Evolutionary conservation across 2,888 invertebrate genomes (phyloP).

Genomic region (Imbricaverruca yamaguchii): DNA sequence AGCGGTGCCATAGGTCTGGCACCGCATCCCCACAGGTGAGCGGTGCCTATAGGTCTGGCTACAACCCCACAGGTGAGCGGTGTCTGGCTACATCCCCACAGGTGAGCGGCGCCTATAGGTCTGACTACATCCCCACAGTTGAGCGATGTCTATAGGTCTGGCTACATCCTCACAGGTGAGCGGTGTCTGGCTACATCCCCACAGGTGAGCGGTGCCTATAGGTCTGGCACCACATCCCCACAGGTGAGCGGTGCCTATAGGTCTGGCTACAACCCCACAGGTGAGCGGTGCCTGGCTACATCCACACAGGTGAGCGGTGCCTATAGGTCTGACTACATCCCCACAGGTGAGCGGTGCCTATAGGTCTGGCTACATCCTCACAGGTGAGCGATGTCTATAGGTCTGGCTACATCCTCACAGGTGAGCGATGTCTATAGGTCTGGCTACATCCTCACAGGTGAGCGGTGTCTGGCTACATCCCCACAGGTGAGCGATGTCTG

Average conservation of each 20-base stretch:
- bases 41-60: too few relatives aligned
- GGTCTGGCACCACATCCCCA: slow-evolving; percentile 51
- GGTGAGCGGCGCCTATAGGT: background rate
- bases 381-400: slow-evolving; percentile 44
- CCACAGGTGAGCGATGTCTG: background rate
- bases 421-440: too few relatives aligned
- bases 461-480: slow-evolving; percentile 4
- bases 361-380: too few relatives aligned
- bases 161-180: slow-evolving; percentile 32
- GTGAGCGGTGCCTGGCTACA: slow-evolving; percentile 36
- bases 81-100: background rate
- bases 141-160: slow-evolving; percentile 47
- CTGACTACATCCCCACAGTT: slow-evolving; percentile 4
- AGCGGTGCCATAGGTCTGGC: slow-evolving; percentile 47
- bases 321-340: too few relatives aligned
- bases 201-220: slow-evolving; percentile 25
- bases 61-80: slow-evolving; percentile 25
- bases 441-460: slow-evolving; percentile 13
- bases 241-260: slow-evolving; percentile 30
- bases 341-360: slow-evolving; percentile 25
- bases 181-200: too few relatives aligned
- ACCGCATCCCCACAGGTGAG: slow-evolving; percentile 32
- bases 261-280: too few relatives aligned
- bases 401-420: slow-evolving; percentile 40
- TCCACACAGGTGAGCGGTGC: too few relatives aligned